Base-by-base conservation (phyloP, 2,113 vertebrate species). In the Thermophis baileyi region DNA sequence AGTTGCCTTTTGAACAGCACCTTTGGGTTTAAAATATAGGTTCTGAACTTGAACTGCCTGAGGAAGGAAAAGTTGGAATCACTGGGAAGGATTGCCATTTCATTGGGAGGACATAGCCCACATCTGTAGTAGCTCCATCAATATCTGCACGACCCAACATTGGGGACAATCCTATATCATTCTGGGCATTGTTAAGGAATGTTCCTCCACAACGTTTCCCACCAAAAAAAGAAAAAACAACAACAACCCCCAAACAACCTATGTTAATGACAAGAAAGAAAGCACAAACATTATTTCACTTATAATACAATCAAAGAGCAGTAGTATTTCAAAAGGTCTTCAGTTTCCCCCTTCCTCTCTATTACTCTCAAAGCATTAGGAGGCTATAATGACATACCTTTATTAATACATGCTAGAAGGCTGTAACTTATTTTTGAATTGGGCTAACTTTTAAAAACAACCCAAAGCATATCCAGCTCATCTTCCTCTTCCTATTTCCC, bases 351-450 rank as follows among this genome's bases (percentile, higher is more conserved):
- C 18, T 92, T 89, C 88, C 47, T 51, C 47, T 40, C 54, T 44
- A 35, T 94, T 93, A 93, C 69, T 85, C 93, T 93, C 0, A 53
- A 90, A 91, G 63, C 90, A 47, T 51, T 1, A 85, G 91, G 57
- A 49, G 18, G 35, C 57, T 87, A 69, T 90, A 93, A 51, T 86
- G 92, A 69, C 92, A 93, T 93, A 93, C 93, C 94, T n/a, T 95
- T 94, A 90, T 85, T 92, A 89, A 96, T 95, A 95, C 96, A 96
- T 95, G 90, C 95, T 93, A 14, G 95, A 95, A 96, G 97, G 95
- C 92, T 91, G 11, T 96, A 95, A 97, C 91, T 93, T 89, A 90
- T 95, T 91, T 92, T 89, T 93, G 91, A 27, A 50, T 92, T 93
- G 95, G 69, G 87, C 35, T 0, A 0, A 54, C 54, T 60, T 60